phyloP scores from a whole-genome alignment of 2,113 vertebrate species.

The Tamias sibiricus region DNA sequence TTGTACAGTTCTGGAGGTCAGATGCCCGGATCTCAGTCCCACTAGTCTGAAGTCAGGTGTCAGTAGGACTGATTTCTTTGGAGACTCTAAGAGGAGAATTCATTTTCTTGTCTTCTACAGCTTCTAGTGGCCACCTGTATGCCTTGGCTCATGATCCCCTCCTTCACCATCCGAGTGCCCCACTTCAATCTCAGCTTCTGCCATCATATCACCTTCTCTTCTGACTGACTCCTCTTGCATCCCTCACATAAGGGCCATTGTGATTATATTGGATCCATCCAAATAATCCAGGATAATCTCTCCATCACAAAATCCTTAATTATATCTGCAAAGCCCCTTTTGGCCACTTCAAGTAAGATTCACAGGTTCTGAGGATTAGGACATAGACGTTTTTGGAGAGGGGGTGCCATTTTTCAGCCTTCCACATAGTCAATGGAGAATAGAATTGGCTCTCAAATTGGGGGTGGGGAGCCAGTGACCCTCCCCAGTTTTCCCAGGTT shows the following conservation, averaged over 20 bases:
- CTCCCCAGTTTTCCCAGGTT: neutral
- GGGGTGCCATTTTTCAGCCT: neutral
- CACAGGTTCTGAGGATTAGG: neutral
- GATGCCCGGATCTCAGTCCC: neutral
- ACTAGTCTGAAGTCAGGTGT: neutral
- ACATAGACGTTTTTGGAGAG: neutral
- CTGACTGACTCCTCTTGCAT: neutral
- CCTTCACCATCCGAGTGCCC: neutral
- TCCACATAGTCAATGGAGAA: neutral
- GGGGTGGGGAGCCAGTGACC: neutral
- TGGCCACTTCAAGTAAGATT: neutral
- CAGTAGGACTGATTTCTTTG: neutral
- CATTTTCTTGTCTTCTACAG: neutral
- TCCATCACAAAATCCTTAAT: neutral
- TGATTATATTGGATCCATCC: neutral
- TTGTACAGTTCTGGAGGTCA: neutral
- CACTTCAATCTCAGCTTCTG: neutral
- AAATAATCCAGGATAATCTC: conserved; percentile 3
- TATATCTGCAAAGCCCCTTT: neutral
- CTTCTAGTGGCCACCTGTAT: neutral
- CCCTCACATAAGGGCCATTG: neutral
- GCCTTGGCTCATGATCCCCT: neutral
- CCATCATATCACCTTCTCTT: neutral
- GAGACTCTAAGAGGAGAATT: neutral
- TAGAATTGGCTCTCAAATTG: conserved; percentile 21